Percentiles rank a stretch among this genome's conserved stretches.
Conservation (phyloP, 1,140 invertebrate genomes). For the Helicoverpa zea region DNA sequence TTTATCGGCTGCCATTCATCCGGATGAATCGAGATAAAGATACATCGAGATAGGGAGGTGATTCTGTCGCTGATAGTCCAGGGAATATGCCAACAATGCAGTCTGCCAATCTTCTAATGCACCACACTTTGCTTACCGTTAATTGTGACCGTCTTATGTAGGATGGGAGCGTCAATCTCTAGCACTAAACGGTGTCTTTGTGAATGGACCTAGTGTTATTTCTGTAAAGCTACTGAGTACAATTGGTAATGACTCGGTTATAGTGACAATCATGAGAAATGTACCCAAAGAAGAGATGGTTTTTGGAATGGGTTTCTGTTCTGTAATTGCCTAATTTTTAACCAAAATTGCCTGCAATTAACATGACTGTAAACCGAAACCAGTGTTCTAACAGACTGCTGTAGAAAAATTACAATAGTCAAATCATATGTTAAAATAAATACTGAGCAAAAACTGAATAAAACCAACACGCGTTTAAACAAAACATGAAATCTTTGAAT, state of each 20-base stretch:
- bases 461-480: too few relatives aligned
- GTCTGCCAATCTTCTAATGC: conserved; percentile 19
- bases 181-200: not conserved
- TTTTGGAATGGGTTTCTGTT: not conserved
- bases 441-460: too few relatives aligned
- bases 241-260: conserved; percentile 1
- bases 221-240: conserved; percentile 10
- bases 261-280: not conserved
- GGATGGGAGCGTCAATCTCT: not conserved
- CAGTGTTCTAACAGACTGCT: too few relatives aligned
- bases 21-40: conserved; percentile 28
- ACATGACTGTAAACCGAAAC: too few relatives aligned
- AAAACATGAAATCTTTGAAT: too few relatives aligned
- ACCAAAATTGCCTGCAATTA: too few relatives aligned
- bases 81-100: conserved; percentile 40
- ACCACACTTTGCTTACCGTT: conserved; percentile 39
- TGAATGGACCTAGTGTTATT: not conserved
- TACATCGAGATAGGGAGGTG: conserved; percentile 15
- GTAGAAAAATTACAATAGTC: too few relatives aligned
- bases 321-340: too few relatives aligned
- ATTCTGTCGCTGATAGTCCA: conserved; percentile 35
- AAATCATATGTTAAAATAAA: too few relatives aligned
- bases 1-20: conserved; percentile 37
- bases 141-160: conserved; percentile 31
- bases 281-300: not conserved